Evolutionary conservation across 2,797 vertebrate genomes (phyloP).

Genomic region (Carcharodon carcharias): DNA sequence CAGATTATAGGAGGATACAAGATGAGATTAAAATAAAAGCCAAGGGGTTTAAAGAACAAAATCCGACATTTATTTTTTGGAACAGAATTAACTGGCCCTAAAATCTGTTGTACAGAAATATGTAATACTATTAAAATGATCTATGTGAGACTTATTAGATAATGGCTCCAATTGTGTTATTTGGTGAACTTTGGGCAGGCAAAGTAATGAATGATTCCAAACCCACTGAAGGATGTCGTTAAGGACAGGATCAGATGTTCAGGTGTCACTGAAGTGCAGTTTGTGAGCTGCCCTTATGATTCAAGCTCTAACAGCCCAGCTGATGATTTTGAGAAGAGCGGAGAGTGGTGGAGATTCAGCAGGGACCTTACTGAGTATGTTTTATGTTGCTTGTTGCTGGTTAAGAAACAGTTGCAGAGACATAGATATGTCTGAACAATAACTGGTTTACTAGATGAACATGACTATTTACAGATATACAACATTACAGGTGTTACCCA

Average conservation of each 20-base stretch:
- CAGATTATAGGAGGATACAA: neutral
- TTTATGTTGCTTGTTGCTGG: too few relatives aligned
- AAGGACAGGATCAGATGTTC: neutral
- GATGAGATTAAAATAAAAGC: neutral
- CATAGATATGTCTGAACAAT: too few relatives aligned
- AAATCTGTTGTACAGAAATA: neutral
- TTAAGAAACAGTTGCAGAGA: too few relatives aligned
- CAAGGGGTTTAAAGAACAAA: neutral
- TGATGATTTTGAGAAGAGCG: neutral
- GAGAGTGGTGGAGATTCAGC: neutral
- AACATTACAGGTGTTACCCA: too few relatives aligned
- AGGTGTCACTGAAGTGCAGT: neutral
- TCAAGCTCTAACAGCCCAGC: neutral
- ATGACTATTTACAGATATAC: too few relatives aligned
- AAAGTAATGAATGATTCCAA: neutral
- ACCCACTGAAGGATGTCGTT: neutral
- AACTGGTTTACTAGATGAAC: too few relatives aligned
- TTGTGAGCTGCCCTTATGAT: neutral
- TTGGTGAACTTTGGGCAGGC: neutral
- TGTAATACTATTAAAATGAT: neutral
- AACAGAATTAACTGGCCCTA: neutral
- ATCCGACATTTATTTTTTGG: neutral
- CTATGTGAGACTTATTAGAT: neutral
- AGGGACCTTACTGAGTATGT: neutral
- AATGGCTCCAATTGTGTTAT: neutral